phyloP scores from a whole-genome alignment of 2,888 invertebrate genomes.

The Rhorus exstirpatorius region DNA sequence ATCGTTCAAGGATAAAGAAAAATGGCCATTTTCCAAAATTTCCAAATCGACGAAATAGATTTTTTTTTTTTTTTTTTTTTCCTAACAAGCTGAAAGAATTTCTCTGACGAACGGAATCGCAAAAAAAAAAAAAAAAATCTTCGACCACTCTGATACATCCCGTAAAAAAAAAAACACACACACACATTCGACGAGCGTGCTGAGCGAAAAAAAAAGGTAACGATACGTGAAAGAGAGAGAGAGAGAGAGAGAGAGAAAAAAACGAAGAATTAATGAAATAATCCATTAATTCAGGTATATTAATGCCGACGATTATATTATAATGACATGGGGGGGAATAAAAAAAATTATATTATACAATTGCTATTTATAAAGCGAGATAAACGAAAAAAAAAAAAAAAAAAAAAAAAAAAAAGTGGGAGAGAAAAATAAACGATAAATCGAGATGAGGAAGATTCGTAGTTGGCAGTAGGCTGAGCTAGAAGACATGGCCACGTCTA shows the following conservation, averaged over 20 bases:
- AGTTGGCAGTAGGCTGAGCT: slow-evolving; percentile 84
- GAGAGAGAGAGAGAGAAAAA: slow-evolving; percentile 16
- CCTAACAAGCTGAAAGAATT: no score
- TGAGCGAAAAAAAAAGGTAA: slow-evolving; percentile 53
- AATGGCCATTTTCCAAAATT: no score
- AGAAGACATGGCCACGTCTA: slow-evolving; percentile 83
- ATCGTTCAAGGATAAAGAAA: no score
- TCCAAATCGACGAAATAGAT: no score
- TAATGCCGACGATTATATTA: slow-evolving; percentile 82
- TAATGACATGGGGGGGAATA: slow-evolving; percentile 78
- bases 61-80: no score
- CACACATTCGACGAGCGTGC: slow-evolving; percentile 41
- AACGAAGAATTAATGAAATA: slow-evolving; percentile 63
- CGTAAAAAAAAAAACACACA: not conserved
- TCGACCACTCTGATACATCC: not conserved
- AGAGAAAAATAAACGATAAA: slow-evolving; percentile 22
- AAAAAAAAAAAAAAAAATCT: not conserved
- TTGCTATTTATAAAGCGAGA: slow-evolving; percentile 82
- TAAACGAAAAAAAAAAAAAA: slow-evolving; percentile 63
- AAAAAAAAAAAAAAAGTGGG: slow-evolving; percentile 35
- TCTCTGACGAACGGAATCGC: no score
- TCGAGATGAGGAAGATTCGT: slow-evolving; percentile 74
- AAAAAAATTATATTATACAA: slow-evolving; percentile 82
- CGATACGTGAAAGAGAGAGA: slow-evolving; percentile 42
- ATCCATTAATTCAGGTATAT: slow-evolving; percentile 80